Base-by-base conservation (phyloP, 2,888 invertebrate species). In the Yponomeuta sedellus region DNA sequence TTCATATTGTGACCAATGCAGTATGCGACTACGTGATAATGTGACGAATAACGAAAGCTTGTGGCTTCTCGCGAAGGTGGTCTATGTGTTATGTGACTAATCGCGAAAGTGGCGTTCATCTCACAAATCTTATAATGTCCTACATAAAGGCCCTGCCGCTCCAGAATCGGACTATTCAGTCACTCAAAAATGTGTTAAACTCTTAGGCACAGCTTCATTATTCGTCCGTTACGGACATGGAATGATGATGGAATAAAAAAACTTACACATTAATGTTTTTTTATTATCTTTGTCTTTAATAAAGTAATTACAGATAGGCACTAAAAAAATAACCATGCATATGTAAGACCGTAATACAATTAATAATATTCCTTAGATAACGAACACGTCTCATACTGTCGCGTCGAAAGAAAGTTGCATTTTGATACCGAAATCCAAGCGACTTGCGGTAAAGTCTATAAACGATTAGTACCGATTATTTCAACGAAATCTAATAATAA, bases 301-400 rank as follows among this genome's bases (percentile, higher is more conserved):
- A 90, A 90, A 90, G 89, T 91, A 90, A 89, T 90, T 91, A 91
- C 87, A 90, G 90, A 86, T 88, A 90, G 89, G 89, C 90, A 88
- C 89, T 91, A 90, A 89, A 89, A 88, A 89, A 91, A 89, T 88
- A 90, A 91, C 88, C 89, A 90, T 90, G 89, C 90, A 85, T 88
- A 88, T 88, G 83, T 83, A 87, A 84, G 87, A 90, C 86, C 88
- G 85, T 89, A 88, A 86, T 87, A 87, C 83, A 88, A 85, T 89
- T 84, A 52, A 88, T 83, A 88, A 64, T 88, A 89, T 82, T 83
- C 80, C 83, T 86, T 87, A 85, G 81, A 84, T 83, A 86, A 85
- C 83, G 81, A 80, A 80, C 80, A 83, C 82, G 76, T 78, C 71
- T 72, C 71, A 44, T 39, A 22, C 72, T 70, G 74, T 70, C 74